Base-by-base conservation (phyloP, 2,888 invertebrate genomes). In the Drosophila putrida region DNA sequence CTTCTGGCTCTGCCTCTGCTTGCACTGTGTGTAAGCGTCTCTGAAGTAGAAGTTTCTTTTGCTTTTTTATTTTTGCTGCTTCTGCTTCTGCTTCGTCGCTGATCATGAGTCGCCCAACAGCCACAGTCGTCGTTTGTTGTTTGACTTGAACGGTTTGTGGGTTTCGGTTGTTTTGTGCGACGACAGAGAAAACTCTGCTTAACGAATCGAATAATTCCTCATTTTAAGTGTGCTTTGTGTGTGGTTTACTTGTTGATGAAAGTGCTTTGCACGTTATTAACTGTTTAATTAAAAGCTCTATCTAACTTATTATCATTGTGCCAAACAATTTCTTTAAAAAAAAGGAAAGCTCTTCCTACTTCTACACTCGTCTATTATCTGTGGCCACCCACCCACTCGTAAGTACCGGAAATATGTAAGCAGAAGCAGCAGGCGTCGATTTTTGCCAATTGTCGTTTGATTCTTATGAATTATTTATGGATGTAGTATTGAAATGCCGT, bases 71-170 rank as follows among this genome's bases (percentile, higher is more conserved):
- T 51, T 50, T 68, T 67, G 63, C 64, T 61, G 36, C 78, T 73
- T 54, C 57, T 63, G 58, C 53, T 50, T 47, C 62, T 47, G 66
- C 54, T 63, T 74, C 69, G 80, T 68, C 49, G 75, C 50, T 53
- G 78, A 78, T 78, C 78, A 64, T 60, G 50, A 66, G 69, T 60
- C 65, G 81, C 53, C 49, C 68, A 66, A 67, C 58, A 46, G 64
- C 72, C 62, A 57, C 83, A 84, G 89, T 84, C 89, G 71, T 74
- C 80, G 79, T 81, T 84, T 79, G 76, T 71, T 79, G 76, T 76
- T 87, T 66, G 88, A 84, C 73, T 81, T 88, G 88, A 81, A 76
- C 83, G 89, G 83, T 89, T 70, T 80, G 57, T 60, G 44, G 43
- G 53, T 61, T 64, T 61, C 75, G 70, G 63, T 50, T 60, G 38